Evolutionary conservation across 2,797 vertebrate species (phyloP).

Genomic region (Neostethus bicornis): DNA sequence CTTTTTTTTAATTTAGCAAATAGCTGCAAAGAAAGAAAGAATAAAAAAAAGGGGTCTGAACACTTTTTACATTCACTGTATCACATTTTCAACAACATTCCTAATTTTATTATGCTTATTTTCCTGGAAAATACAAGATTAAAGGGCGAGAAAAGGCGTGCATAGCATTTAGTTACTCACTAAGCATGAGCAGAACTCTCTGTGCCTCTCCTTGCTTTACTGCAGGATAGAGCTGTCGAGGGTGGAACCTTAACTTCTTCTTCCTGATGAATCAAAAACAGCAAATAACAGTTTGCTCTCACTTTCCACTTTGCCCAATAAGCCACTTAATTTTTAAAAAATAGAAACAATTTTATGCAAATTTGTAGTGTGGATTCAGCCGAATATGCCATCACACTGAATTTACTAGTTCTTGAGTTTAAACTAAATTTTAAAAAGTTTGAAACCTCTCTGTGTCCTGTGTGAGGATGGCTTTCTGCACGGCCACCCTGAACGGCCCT

Average conservation of each 20-base stretch:
- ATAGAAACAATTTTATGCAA: background rate
- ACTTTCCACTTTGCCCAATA: background rate
- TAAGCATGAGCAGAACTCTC: slow-evolving; percentile 91
- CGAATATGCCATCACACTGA: too few relatives aligned
- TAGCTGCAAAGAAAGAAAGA: too few relatives aligned
- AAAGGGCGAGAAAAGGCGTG: background rate
- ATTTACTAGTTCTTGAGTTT: too few relatives aligned
- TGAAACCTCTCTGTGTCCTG: slow-evolving; percentile 88
- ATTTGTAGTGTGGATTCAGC: background rate
- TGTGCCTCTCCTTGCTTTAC: slow-evolving; percentile 93
- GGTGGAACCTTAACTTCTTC: slow-evolving; percentile 93
- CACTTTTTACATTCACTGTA: too few relatives aligned
- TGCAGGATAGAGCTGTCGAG: slow-evolving; percentile 89
- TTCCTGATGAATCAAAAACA: slow-evolving; percentile 66
- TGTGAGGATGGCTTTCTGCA: slow-evolving; percentile 89
- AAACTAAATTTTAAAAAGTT: background rate
- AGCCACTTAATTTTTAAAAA: slow-evolving; percentile 2
- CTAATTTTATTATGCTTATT: background rate
- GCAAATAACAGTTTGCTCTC: background rate
- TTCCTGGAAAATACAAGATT: background rate
- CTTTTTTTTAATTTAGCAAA: too few relatives aligned
- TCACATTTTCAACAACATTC: too few relatives aligned
- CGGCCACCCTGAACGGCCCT: slow-evolving; percentile 84
- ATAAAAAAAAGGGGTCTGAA: too few relatives aligned
- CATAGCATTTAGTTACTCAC: slow-evolving; percentile 75